Evolutionary conservation across 2,797 vertebrate genomes (phyloP), one percentile per base, ranked within the genome.

Genomic region (Ceyx erithaca): DNA sequence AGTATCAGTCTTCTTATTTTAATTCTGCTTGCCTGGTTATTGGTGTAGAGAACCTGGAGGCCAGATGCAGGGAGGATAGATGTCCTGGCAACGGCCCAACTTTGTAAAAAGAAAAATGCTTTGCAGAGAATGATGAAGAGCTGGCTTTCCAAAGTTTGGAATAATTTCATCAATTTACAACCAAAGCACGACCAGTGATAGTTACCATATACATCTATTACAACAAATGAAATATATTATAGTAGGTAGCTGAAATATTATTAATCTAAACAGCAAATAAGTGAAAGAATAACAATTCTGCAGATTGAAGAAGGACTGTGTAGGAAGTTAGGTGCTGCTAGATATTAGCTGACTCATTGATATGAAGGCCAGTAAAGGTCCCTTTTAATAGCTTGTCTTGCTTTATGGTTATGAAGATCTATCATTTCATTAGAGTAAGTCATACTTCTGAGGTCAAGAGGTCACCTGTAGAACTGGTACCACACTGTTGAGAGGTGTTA

Each of bases 21-120:
- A 88, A 78, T 79, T 84, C 48, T 93, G 87, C 68, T 69, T 94
- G 80, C 19, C 85, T 96, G 30, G n/a, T 89, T 64, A 87, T 93
- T 73, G 14, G 55, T 90, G 97, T 94, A 89, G 89, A 94, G 86
- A 94, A 97, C 90, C 87, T 96, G 94, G 90, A 97, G 73, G 45
- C 92, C 96, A 97, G 87, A 97, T 95, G 92, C 59, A 90, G 79
- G 80, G 87, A 95, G 63, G 59, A 68, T 61, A 91, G 80, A 83
- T 64, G 87, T 95, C 37, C 79, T 95, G 95, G 95, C 40, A 95
- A 46, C 63, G 80, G 77, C n/a, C 85, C 92, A 95, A 62, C 80
- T 94, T 85, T 73, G 58, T 89, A 62, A 93, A 95, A 77, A 93
- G 77, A 95, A 97, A 94, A 96, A 93, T 45, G 46, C 52, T 96